Base-by-base conservation (phyloP, 92 coral and sea anemone species). In the Phenganax subtilis region DNA sequence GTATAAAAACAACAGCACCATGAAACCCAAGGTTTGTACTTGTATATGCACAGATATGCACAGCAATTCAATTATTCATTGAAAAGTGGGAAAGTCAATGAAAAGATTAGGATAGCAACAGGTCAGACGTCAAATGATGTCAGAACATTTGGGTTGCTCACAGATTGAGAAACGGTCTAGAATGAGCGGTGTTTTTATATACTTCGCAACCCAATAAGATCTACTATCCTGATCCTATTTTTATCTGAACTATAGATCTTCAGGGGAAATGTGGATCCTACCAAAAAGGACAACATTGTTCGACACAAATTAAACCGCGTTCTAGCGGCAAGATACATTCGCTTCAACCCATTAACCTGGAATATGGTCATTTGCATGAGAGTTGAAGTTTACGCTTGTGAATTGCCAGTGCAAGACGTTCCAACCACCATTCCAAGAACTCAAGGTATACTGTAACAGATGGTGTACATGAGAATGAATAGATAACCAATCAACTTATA, bases 321-420 rank as follows among this genome's bases (percentile, higher is more conserved):
- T 0, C 51, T 79, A 10, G 59, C 62, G 16, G 74, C 83, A 30
- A 63, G 74, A 79, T 79, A 30, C 37, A 79, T 79, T 65, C 83
- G 83, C 55, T 79, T 79, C 83, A 79, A 79, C 65, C 83, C 83
- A 65, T 55, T 47, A 54, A 8, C 73, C 9, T 64, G 83, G 74
- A 6, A 7, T 44, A 15, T 5, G 8, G 56, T 79, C 51, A 65
- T 79, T 51, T 79, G 83, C 27, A 79, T 79, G 83, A 79, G 83
- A 54, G 74, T 79, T 63, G 83, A 79, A 37, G 69, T 79, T 14
- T 79, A 79, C 56, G 83, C 83, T 3, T 79, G 83, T 79, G 74
- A 63, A 63, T 54, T 63, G n/a, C 83, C 83, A 59, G 10, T 15
- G 56, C 31, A 47, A 7, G 69, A 79, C 63, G 9, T 52, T 12